A percentile compares a stretch with the other conserved stretches of the same genome.
Evolutionary conservation across 2,888 invertebrate genomes (phyloP).

Genomic region (Lithophane ornitopus): DNA sequence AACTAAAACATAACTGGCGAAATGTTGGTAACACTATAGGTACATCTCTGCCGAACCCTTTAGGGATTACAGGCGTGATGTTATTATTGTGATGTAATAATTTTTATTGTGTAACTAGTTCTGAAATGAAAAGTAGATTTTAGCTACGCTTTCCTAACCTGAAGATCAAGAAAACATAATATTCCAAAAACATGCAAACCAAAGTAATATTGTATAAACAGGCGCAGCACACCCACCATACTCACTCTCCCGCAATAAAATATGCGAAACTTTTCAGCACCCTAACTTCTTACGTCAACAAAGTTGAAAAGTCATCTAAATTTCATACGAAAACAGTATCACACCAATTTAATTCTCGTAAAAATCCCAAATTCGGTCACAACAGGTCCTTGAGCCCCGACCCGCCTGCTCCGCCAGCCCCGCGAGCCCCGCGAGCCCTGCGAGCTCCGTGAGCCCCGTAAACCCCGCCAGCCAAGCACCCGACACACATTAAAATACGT

Average conservation of each 20-base stretch:
- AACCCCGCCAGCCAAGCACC: constrained; percentile 19
- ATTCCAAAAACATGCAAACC: not conserved
- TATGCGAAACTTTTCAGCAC: constrained; percentile 20
- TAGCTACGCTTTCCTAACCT: not conserved
- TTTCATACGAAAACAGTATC: constrained; percentile 52
- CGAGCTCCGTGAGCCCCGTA: not conserved
- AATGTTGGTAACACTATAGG: too few species aligned
- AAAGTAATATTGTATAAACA: constrained; percentile 6
- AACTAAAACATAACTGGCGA: too few species aligned
- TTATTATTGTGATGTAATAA: not conserved
- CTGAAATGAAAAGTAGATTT: not conserved
- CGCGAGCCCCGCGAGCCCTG: not conserved
- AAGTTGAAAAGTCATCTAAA: constrained; percentile 49
- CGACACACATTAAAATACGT: constrained; percentile 63
- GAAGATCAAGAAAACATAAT: not conserved
- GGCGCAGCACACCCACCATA: not conserved
- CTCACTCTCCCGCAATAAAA: constrained; percentile 11
- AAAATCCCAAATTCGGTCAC: constrained; percentile 42
- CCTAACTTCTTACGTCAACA: constrained; percentile 12
- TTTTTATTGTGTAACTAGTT: not conserved
- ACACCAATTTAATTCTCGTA: constrained; percentile 43
- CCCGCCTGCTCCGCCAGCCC: not conserved
- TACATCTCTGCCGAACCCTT: too few species aligned
- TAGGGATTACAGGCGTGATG: too few species aligned
- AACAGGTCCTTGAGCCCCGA: constrained; percentile 6